phyloP scores from a whole-genome alignment of 1,140 invertebrate genomes.

The Drosophila guanche region DNA sequence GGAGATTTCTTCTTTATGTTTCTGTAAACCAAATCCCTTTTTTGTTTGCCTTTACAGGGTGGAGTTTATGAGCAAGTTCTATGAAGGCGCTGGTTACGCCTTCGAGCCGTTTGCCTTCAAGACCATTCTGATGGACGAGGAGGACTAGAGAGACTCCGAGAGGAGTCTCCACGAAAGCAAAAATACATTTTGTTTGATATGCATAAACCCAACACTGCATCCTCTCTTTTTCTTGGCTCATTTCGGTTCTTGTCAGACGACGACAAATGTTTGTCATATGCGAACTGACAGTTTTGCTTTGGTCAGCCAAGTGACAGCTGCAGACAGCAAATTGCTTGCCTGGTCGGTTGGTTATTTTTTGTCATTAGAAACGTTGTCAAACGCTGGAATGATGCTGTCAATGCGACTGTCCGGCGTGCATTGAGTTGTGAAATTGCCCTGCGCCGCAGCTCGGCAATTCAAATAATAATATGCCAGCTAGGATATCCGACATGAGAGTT shows the following conservation, averaged over 20 bases:
- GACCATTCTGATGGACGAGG: constrained; percentile 87
- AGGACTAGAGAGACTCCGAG: constrained; percentile 20
- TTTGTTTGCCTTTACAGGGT: constrained; percentile 88
- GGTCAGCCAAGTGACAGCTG: constrained; percentile 58
- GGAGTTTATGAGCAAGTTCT: constrained; percentile 99
- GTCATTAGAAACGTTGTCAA: constrained; percentile 73
- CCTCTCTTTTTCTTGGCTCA: constrained; percentile 22
- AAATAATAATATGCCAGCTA: constrained; percentile 40
- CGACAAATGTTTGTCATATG: constrained; percentile 64
- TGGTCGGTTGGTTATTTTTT: constrained; percentile 38
- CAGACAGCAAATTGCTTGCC: constrained; percentile 52
- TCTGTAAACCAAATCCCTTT: neutral
- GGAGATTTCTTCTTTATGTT: constrained; percentile 85
- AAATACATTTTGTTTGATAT: constrained; percentile 72
- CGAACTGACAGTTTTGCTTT: constrained; percentile 54
- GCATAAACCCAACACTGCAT: constrained; percentile 33
- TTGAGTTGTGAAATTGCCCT: constrained; percentile 52
- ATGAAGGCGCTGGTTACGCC: constrained; percentile 92
- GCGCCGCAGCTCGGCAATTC: constrained; percentile 41
- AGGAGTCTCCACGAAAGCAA: constrained; percentile 5
- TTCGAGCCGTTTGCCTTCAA: constrained; percentile 98
- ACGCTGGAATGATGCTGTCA: constrained; percentile 77
- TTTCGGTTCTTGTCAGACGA: constrained; percentile 40
- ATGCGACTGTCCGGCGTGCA: constrained; percentile 53
- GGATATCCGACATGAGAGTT: neutral